A percentile compares a stretch with the other conserved stretches of the same genome.
These are phyloP conservation scores for Philaethria dido DNA, from an alignment of 2,888 invertebrate species.

Conservation along the genomic window DNA sequence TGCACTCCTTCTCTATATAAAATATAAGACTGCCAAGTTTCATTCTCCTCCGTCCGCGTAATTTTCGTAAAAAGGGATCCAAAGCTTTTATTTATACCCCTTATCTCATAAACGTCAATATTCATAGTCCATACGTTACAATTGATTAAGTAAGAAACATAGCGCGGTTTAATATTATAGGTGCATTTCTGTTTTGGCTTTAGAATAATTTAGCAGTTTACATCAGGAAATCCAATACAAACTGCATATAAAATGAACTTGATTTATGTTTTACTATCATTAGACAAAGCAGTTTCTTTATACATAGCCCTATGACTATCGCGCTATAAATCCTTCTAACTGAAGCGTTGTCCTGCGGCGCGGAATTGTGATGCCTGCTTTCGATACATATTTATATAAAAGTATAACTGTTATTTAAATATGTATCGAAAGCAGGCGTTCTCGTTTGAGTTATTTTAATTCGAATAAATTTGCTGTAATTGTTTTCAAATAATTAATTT, in stretches of 20 bases:
- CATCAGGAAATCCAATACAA: conserved; percentile 22
- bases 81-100: neutral
- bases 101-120: conserved; percentile 9
- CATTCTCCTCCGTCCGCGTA: too few relatives aligned
- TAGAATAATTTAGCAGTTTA: conserved; percentile 13
- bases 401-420: conserved; percentile 45
- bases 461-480: neutral
- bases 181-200: conserved; percentile 15
- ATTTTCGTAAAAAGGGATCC: too few relatives aligned
- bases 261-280: conserved; percentile 34
- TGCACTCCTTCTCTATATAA: too few relatives aligned
- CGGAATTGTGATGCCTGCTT: conserved; percentile 46
- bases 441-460: neutral
- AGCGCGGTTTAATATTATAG: conserved; percentile 4
- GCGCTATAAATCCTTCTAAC: conserved; percentile 48
- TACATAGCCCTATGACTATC: conserved; percentile 30
- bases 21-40: too few relatives aligned
- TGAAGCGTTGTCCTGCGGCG: conserved; percentile 48
- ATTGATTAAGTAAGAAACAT: conserved; percentile 5
- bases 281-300: conserved; percentile 40
- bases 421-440: too few relatives aligned
- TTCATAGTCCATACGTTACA: conserved; percentile 1
- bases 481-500: too few relatives aligned
- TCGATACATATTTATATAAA: conserved; percentile 49
- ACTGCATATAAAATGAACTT: conserved; percentile 30